A percentile compares a stretch with the other conserved stretches of the same genome.
These are phyloP conservation scores for Homarus gammarus DNA, from an alignment of 2,888 invertebrate genomes.

Conservation along the genomic window DNA sequence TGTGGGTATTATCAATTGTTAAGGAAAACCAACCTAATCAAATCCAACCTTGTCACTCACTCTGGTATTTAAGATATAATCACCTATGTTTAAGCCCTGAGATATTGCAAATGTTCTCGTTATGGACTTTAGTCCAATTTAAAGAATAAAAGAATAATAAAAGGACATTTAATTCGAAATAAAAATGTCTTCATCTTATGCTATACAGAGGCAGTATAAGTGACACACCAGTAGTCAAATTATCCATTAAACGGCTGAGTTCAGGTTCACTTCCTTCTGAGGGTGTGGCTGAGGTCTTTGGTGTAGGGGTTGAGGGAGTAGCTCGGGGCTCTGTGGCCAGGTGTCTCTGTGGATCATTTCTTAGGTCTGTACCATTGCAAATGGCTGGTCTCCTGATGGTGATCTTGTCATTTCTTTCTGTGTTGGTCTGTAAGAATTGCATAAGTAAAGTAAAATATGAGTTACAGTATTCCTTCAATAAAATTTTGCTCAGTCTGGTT, in stretches of 20 bases:
- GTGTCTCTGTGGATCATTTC: neutral
- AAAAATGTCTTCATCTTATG: too few relatives aligned
- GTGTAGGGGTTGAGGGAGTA: constrained; percentile 25
- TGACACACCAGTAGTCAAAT: constrained; percentile 43
- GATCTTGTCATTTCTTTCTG: neutral
- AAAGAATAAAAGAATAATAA: too few relatives aligned
- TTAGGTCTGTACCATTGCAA: neutral
- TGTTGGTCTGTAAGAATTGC: neutral
- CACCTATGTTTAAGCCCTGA: too few relatives aligned
- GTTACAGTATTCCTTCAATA: neutral
- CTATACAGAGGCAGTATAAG: neutral
- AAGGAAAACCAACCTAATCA: too few relatives aligned
- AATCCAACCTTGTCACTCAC: too few relatives aligned
- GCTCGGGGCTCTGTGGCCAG: neutral
- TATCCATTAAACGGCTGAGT: constrained; percentile 59
- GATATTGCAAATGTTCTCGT: too few relatives aligned
- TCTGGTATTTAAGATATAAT: too few relatives aligned
- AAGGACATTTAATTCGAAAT: too few relatives aligned
- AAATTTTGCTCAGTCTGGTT: neutral
- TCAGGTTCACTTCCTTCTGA: constrained; percentile 70
- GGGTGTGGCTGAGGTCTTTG: constrained; percentile 55
- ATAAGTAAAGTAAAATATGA: neutral
- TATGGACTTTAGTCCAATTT: too few relatives aligned
- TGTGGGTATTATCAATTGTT: too few relatives aligned
- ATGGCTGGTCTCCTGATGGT: neutral